Base-by-base conservation (phyloP, 2,888 invertebrate species). In the Melitaea athalia region DNA sequence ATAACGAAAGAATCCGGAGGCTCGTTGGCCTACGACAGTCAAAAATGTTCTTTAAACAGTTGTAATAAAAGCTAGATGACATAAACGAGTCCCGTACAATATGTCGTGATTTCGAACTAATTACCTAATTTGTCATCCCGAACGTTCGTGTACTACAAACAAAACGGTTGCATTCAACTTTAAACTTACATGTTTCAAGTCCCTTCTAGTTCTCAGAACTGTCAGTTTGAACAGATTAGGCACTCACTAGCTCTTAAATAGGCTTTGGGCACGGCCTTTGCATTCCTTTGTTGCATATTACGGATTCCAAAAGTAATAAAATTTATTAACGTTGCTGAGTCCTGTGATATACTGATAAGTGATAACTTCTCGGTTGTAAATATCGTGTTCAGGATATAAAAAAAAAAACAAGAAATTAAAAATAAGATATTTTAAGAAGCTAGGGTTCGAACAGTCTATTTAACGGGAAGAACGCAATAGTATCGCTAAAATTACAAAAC, bases 111-210 rank as follows among this genome's bases (percentile, higher is more conserved):
- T 79, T 79, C 74, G 76, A 79, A 80, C 78, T 86, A 86, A 87
- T 87, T 85, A 84, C 79, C 81, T 73, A 85, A 88, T 88, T 87
- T 85, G 85, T 88, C 87, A 86, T 82, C 81, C 79, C 77, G 76
- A 72, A 70, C 75, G 78, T 77, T 75, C 76, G 75, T 75, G 74
- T 64, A 64, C 65, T 61, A 69, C 67, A 72, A 70, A 78, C 75
- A 77, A 75, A 77, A 73, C 75, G 71, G 74, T 80, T 80, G 78
- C 79, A 77, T 78, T 73, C 67, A 70, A 63, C 55, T 77, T 67
- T 65, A 24, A 72, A 68, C 74, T 72, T 72, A 81, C 75, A 73
- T 75, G 74, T 64, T 69, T 76, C 69, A 76, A 72, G 71, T 72
- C 75, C 71, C 72, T 73, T 71, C 72, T 65, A 77, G 78, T 85